Base-by-base conservation (phyloP, 2,888 invertebrate species). In the Petrophora chlorosata region DNA sequence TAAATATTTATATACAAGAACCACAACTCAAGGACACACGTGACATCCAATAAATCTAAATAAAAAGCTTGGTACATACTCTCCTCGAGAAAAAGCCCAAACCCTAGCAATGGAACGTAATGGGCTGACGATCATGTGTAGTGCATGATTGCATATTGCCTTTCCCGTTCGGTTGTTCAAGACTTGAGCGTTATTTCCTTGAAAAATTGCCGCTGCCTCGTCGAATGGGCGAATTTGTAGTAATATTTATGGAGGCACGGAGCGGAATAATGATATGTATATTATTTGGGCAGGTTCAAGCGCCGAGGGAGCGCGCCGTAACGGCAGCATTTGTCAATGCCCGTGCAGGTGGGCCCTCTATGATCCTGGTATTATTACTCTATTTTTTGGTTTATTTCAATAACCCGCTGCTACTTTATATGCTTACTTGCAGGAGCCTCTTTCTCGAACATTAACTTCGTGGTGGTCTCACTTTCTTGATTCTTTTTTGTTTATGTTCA, bases 251-350 rank as follows among this genome's bases (percentile, higher is more conserved):
- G 82, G 70, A 79, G 71, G 75, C 77, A 75, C 69, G 77, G 71
- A 71, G 77, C 73, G 70, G 76, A 83, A 79, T 85, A 85, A 86
- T 85, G 82, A 85, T 84, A 85, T 85, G 86, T 85, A 85, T 84
- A 82, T 83, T 84, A 84, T 86, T 85, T 82, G 83, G 82, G 79
- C 69, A 53, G 65, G 70, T 69, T 61, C 63, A 65, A 61, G 72
- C 65, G 72, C 70, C 67, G 67, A 64, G 78, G 78, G 76, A 78
- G 70, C 62, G 53, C 56, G 55, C 55, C 50, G 67, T 69, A 70
- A 68, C 75, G 69, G 73, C 68, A 72, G 74, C 80, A 86, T 89
- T 88, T 86, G 84, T 89, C 87, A 86, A 79, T 77, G 82, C 74
- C 76, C 64, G 71, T 73, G 70, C 82, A 83, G 85, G 88, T 88